Conservation (phyloP, 2,797 vertebrate genomes). For the Centroberyx gerrardi region DNA sequence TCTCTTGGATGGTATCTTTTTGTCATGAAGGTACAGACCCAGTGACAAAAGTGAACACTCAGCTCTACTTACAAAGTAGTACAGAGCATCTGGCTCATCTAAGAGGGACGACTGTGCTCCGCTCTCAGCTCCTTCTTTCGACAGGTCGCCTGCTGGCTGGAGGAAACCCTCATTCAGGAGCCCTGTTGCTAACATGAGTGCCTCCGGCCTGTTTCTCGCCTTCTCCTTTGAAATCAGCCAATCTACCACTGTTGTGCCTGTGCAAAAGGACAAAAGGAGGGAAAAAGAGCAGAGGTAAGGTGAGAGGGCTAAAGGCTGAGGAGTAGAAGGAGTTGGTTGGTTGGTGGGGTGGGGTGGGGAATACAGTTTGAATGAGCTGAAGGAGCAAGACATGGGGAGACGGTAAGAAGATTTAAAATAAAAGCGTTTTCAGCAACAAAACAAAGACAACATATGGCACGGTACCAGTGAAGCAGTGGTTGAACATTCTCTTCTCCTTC, state of each 20-base stretch:
- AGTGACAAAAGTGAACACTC: not conserved
- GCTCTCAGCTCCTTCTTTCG: constrained; percentile 88
- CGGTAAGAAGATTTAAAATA: not conserved
- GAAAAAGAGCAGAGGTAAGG: not conserved
- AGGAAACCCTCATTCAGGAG: constrained; percentile 94
- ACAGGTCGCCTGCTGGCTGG: constrained; percentile 91
- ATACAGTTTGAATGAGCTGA: not conserved
- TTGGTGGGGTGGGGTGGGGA: too few relatives aligned
- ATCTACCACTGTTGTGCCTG: constrained; percentile 92
- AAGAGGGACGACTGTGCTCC: constrained; percentile 87
- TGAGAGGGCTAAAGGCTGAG: not conserved
- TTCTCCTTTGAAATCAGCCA: constrained; percentile 92
- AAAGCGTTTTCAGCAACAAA: not conserved
- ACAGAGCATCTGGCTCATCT: constrained; percentile 90
- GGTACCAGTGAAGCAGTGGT: constrained; percentile 95
- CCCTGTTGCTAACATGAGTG: constrained; percentile 91
- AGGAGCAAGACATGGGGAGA: not conserved
- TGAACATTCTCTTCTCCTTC: constrained; percentile 93
- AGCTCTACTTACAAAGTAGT: constrained; percentile 93
- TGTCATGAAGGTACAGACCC: not conserved
- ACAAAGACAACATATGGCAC: not conserved
- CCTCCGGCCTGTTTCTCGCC: constrained; percentile 91
- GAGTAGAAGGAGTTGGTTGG: too few relatives aligned
- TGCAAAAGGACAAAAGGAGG: not conserved
- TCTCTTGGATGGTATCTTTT: not conserved